Evolutionary conservation across 2,888 invertebrate genomes (phyloP).

Genomic region (Nematopogon swammerdamellus): DNA sequence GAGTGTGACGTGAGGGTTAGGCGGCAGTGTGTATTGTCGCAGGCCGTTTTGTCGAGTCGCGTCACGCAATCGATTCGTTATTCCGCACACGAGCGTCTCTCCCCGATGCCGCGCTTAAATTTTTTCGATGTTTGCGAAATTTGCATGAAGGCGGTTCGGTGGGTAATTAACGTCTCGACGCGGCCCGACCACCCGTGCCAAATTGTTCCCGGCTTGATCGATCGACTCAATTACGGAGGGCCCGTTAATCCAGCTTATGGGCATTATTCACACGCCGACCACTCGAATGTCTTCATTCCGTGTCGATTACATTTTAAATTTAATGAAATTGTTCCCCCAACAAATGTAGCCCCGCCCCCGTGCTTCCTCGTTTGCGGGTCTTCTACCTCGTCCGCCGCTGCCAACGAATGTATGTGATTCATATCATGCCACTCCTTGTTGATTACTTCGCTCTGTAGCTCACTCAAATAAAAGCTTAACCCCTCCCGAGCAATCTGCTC

Average conservation of each 20-base stretch:
- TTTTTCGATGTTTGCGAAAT: conserved; percentile 37
- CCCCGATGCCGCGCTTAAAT: conserved; percentile 7
- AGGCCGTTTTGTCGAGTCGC: too few relatives aligned
- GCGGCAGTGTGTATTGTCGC: too few relatives aligned
- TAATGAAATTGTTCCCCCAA: conserved; percentile 13
- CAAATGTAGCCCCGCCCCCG: conserved; percentile 26
- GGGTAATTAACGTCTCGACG: conserved; percentile 40
- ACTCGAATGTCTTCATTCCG: conserved; percentile 23
- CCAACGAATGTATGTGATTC: too few relatives aligned
- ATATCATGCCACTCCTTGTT: too few relatives aligned
- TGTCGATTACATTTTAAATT: not conserved
- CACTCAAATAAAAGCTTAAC: too few relatives aligned
- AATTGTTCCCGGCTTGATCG: conserved; percentile 22
- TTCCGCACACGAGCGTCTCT: conserved; percentile 40
- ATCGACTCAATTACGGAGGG: conserved; percentile 22
- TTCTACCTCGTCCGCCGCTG: too few relatives aligned
- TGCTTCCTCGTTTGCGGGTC: too few relatives aligned
- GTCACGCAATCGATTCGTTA: conserved; percentile 31
- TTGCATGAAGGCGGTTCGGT: conserved; percentile 38
- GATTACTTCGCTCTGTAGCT: too few relatives aligned
- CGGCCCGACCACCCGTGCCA: conserved; percentile 38
- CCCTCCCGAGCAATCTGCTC: too few relatives aligned
- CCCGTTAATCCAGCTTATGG: conserved; percentile 32
- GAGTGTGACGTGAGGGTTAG: too few relatives aligned
- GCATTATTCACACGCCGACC: conserved; percentile 34